Base-by-base conservation (phyloP, 2,113 vertebrate species). In the Actinemys pallida region DNA sequence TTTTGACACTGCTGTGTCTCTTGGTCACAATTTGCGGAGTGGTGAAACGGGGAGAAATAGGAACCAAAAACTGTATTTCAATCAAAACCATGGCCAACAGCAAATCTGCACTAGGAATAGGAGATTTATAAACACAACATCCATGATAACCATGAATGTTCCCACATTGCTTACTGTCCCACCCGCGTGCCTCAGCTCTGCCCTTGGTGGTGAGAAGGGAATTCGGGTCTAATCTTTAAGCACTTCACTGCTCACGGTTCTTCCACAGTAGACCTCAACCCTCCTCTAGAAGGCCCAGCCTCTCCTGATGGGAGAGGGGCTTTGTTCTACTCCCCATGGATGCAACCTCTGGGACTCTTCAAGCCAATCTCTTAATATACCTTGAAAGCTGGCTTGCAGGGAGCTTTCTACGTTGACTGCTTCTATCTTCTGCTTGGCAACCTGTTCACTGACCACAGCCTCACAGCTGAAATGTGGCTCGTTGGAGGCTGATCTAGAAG, bases 361-460 rank as follows among this genome's bases (percentile, higher is more conserved):
- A 27, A 24, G 59, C 31, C 88, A 5, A 52, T 2, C 69, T 45
- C 80, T 27, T 29, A 54, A 85, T 2, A 5, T 50, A 62, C 25
- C 14, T 39, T 3, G 17, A 16, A n/a, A 2, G 25, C 22, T 1
- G 35, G 82, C 45, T 20, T 0, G 1, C 49, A 5, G 82, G 81
- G 4, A 59, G 42, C 85, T 47, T 39, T 1, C 84, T 47, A 2
- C 0, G 3, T 0, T 0, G 19, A 39, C 65, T 72, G 4, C 65
- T 39, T 47, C 2, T 4, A 7, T 42, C n/a, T 72, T 27, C 2
- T 4, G 11, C 49, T 52, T 56, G 52, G 25, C 20, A 59, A 52
- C 20, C 45, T 12, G 3, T 3, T 13, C 13, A 17, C 1, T 59
- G 81, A 31, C 65, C 49, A 9, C 65, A 59, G 10, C 27, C 1